Evolutionary conservation across 2,888 invertebrate species (phyloP).

Genomic region (Athalia rosae): DNA sequence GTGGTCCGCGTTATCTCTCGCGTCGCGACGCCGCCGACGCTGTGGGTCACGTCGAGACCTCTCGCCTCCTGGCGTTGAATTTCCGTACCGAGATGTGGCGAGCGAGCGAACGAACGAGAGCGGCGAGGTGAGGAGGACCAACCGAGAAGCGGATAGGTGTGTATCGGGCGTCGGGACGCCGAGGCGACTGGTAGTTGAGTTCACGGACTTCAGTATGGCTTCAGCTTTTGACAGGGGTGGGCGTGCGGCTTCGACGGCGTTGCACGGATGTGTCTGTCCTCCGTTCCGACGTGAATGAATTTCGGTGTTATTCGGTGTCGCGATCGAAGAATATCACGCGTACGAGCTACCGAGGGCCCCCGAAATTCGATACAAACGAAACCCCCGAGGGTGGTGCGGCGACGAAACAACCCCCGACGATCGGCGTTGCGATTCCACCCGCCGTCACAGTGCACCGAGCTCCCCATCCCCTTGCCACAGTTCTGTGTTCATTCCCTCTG

Average conservation of each 20-base stretch:
- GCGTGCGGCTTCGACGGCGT: background rate
- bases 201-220: conserved; percentile 46
- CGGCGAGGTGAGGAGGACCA: background rate
- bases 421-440: background rate
- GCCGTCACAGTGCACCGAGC: background rate
- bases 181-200: background rate
- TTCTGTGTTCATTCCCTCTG: background rate
- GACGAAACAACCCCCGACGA: too few species aligned
- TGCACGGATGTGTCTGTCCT: background rate
- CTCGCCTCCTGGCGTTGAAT: conserved; percentile 13
- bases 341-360: too few species aligned
- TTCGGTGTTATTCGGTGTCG: too few species aligned
- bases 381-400: too few species aligned
- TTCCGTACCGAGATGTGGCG: background rate
- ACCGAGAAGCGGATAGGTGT: background rate
- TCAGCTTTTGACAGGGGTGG: conserved; percentile 43
- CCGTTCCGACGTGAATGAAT: conserved; percentile 19
- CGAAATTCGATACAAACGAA: too few species aligned
- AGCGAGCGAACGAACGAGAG: background rate
- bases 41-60: conserved; percentile 2
- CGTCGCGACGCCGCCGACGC: background rate
- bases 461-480: background rate
- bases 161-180: background rate
- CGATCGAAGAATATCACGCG: too few species aligned
- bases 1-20: background rate